Evolutionary conservation across 2,113 vertebrate genomes (phyloP).

Genomic region (Macroglossus sobrinus): DNA sequence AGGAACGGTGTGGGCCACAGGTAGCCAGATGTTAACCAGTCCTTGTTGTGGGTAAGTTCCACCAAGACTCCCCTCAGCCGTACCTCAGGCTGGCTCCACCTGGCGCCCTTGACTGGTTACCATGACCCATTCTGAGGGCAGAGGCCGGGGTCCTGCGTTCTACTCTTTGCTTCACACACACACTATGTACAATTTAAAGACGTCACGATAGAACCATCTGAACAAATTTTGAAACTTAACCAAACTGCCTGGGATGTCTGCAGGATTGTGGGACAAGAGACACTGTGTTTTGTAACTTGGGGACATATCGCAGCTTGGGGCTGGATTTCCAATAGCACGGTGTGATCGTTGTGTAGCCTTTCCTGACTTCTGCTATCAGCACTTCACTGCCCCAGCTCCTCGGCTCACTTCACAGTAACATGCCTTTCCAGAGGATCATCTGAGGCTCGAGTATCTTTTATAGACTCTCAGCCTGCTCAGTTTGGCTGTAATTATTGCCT

Average conservation of each 20-base stretch:
- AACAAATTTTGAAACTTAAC: background rate
- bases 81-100: background rate
- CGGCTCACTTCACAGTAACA: background rate
- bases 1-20: accelerated
- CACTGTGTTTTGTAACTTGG: background rate
- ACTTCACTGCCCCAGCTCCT: background rate
- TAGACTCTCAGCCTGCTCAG: background rate
- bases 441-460: background rate
- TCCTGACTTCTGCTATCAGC: background rate
- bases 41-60: too few species aligned
- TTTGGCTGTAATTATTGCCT: background rate
- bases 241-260: background rate
- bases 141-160: accelerated
- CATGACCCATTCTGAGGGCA: background rate
- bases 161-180: background rate
- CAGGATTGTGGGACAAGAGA: background rate
- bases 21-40: accelerated
- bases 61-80: too few species aligned
- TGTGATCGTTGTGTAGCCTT: background rate
- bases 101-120: background rate
- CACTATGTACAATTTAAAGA: background rate
- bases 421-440: background rate
- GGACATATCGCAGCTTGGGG: background rate
- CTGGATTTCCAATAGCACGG: background rate
- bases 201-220: background rate